Evolutionary conservation across 2,797 vertebrate genomes (phyloP).

Genomic region (Salarias fasciatus): DNA sequence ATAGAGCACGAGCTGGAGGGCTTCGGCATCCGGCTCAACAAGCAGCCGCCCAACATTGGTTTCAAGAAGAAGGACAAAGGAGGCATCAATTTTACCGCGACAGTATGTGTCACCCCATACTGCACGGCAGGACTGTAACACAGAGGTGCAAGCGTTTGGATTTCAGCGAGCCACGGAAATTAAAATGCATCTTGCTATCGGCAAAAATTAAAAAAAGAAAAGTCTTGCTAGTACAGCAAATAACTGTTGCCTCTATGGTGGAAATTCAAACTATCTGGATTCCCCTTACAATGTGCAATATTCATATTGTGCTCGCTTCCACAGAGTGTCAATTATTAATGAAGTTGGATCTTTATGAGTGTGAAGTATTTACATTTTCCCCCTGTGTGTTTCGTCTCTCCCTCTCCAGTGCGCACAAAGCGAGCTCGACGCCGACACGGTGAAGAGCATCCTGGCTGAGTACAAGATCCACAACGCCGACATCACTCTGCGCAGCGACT

Average conservation of each 20-base stretch:
- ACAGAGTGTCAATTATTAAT: too few relatives aligned
- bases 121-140: neutral
- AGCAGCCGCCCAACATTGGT: slow-evolving; percentile 96
- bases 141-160: neutral
- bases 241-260: too few relatives aligned
- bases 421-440: slow-evolving; percentile 93
- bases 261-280: too few relatives aligned
- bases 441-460: slow-evolving; percentile 96
- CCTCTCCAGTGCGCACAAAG: slow-evolving; percentile 88
- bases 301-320: too few relatives aligned
- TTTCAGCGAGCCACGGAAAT: too few relatives aligned
- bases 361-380: too few relatives aligned
- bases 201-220: too few relatives aligned
- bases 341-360: too few relatives aligned
- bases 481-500: slow-evolving; percentile 93
- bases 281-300: too few relatives aligned
- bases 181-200: too few relatives aligned
- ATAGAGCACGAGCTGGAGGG: slow-evolving; percentile 98
- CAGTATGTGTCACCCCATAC: slow-evolving; percentile 76
- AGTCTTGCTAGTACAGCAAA: too few relatives aligned
- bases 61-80: slow-evolving; percentile 99
- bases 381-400: neutral
- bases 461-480: slow-evolving; percentile 99
- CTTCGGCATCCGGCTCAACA: slow-evolving; percentile 97
- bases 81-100: slow-evolving; percentile 98